Base-by-base conservation (phyloP, 2,797 vertebrate genomes). In the Nyctibius grandis region DNA sequence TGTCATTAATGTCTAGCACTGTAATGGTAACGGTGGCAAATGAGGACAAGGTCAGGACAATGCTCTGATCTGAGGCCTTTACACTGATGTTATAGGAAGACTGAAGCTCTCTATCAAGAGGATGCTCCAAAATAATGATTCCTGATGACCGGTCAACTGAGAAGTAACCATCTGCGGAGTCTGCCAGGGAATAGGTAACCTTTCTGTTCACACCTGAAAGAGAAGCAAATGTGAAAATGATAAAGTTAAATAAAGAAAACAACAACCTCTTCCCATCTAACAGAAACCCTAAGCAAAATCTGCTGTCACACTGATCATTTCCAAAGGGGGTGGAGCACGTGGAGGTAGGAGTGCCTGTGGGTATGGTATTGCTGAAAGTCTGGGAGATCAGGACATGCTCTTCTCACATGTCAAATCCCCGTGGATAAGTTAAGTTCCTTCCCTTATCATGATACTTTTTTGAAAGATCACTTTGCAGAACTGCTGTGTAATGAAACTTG, bases 1-100 rank as follows among this genome's bases (percentile, higher is more conserved):
- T 99, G 97, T 99, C 99, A 21, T 99, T 99, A 70, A 99, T 98
- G 91, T 99, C 99, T 76, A 99, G 96, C 45, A 99, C 99, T 1
- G 98, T 99, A 92, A 99, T 99, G 11, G 99, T 99, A 47, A 99
- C 97, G 0, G 98, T 99, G 81, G 98, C 97, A 33, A 99, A 94
- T 0, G 99, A 99, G 40, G 98, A 99, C 40, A 99, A 98, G 19
- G 98, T 98, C 76, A 96, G 86, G 0, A 98, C 98, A 1, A 97
- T 98, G 59, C 99, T 98, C 93, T 98, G 98, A 97, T 99, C 99
- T 1, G 98, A 98, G 3, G 99, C 99, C 28, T 96, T 97, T 34
- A 99, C 98, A 3, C 95, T 98, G 93, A 99, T 98, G 87, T 98
- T 99, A 91, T 99, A 99, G 7, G 98, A 97, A 2, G 99, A 97